Evolutionary conservation across 2,113 vertebrate genomes (phyloP).

Genomic region (Atractosteus spatula): DNA sequence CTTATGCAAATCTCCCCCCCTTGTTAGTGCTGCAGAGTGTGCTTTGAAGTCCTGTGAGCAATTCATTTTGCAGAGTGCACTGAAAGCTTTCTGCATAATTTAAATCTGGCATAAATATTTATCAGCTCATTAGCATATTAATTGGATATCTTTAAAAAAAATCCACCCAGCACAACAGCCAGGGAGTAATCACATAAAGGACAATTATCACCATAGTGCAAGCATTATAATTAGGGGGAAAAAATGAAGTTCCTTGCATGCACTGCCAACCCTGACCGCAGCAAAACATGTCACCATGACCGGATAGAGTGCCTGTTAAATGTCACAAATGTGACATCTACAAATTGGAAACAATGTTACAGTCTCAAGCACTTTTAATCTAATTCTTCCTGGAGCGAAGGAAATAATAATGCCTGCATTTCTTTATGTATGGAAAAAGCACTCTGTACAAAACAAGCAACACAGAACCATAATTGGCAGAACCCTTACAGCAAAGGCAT

Average conservation of each 20-base stretch:
- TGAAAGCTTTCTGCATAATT: constrained; percentile 99
- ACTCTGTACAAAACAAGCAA: constrained; percentile 37
- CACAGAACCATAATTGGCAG: constrained; percentile 51
- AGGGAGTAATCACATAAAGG: constrained; percentile 32
- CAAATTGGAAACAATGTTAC: constrained; percentile 66
- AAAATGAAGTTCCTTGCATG: constrained; percentile 80
- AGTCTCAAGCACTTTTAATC: constrained; percentile 4
- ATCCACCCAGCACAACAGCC: constrained; percentile 33
- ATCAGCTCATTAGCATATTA: constrained; percentile 99
- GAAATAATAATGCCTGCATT: not conserved
- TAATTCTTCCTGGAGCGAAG: not conserved
- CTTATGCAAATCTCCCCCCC: constrained; percentile 95
- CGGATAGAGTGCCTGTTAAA: constrained; percentile 62
- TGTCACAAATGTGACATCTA: constrained; percentile 67
- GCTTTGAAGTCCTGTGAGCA: constrained; percentile 99
- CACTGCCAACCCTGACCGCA: constrained; percentile 69
- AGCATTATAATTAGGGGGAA: constrained; percentile 90
- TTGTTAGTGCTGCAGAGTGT: constrained; percentile 94
- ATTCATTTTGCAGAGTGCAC: constrained; percentile 95
- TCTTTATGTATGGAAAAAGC: constrained; percentile 48
- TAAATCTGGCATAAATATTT: constrained; percentile 98
- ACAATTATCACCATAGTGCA: constrained; percentile 81
- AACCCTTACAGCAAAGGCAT: constrained; percentile 61
- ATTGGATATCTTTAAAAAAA: constrained; percentile 81
- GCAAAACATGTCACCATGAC: constrained; percentile 61